Base-by-base conservation (phyloP, 1,140 invertebrate species). In the Dryas iulia region DNA sequence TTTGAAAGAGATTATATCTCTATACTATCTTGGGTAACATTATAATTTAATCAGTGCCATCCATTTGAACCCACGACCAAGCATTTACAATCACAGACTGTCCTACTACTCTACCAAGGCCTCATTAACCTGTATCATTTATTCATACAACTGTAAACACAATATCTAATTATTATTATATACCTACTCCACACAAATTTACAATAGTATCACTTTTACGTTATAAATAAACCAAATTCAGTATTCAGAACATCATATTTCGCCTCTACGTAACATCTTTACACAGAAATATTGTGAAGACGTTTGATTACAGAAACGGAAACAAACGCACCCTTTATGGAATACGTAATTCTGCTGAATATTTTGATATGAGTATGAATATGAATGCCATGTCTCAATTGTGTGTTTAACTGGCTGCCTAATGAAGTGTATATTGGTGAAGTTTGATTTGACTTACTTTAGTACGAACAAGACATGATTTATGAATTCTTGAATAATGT, bases 301-400 rank as follows among this genome's bases (percentile, higher is more conserved):
- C 12, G 53, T 61, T 79, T 79, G 77, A 82, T 78, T 78, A 75
- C 73, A 23, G 67, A 71, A 73, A 65, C 74, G 72, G 66, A 73
- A 77, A 59, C 61, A 66, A 70, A 69, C 64, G 62, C 31, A 54
- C 47, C 53, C 53, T 24, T 25, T 21, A 47, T 2, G 35, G 72
- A 71, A 67, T 66, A 61, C 57, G 66, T 72, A 72, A 76, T 76
- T 77, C 58, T 24, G 57, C 30, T 60, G 61, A 62, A 61, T 73
- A 66, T 66, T 74, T 62, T 24, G 65, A 61, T 63, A 62, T 53
- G 26, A 63, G 47, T 65, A 71, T 64, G 72, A 71, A 73, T 71
- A 66, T 63, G 56, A 71, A 74, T 74, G 31, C 28, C n/a, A 3
- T 39, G 30, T 53, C 35, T 26, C 24, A 68, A 62, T 73, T 73